Percentiles rank a stretch among this genome's conserved stretches.
phyloP scores from a whole-genome alignment of 2,888 invertebrate genomes.

The Dolomedes plantarius region DNA sequence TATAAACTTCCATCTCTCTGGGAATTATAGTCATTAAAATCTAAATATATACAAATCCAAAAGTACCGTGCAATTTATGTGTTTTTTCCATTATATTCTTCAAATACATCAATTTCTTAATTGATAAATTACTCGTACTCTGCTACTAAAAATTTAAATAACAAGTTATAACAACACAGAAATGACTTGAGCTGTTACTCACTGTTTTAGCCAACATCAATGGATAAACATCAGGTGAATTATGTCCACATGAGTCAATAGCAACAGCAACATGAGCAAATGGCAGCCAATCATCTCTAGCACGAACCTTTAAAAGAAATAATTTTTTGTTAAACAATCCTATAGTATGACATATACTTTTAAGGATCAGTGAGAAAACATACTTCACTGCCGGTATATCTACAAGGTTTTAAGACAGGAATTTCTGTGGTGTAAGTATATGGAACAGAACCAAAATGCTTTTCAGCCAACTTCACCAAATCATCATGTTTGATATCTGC shows the following conservation, averaged over 20 bases:
- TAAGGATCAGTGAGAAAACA: too few relatives aligned
- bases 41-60: too few relatives aligned
- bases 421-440: slow-evolving; percentile 80
- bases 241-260: slow-evolving; percentile 96
- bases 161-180: too few relatives aligned
- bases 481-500: slow-evolving; percentile 88
- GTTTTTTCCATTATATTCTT: too few relatives aligned
- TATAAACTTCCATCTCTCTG: too few relatives aligned
- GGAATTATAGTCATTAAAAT: too few relatives aligned
- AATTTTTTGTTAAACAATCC: too few relatives aligned
- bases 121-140: too few relatives aligned
- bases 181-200: slow-evolving; percentile 60
- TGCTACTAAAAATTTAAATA: too few relatives aligned
- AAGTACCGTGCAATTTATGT: too few relatives aligned
- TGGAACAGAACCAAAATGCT: slow-evolving; percentile 77
- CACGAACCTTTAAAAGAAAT: slow-evolving; percentile 83
- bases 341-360: too few relatives aligned
- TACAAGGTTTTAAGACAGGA: slow-evolving; percentile 84
- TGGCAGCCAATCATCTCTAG: slow-evolving; percentile 94
- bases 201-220: slow-evolving; percentile 97
- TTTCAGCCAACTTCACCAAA: slow-evolving; percentile 87
- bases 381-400: slow-evolving; percentile 87
- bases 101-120: too few relatives aligned
- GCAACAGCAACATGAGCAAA: slow-evolving; percentile 95
- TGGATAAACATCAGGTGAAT: slow-evolving; percentile 95